These are phyloP conservation scores for Ostrea denselamellosa DNA, from an alignment of 1,140 invertebrate genomes.

Conservation along the genomic window DNA sequence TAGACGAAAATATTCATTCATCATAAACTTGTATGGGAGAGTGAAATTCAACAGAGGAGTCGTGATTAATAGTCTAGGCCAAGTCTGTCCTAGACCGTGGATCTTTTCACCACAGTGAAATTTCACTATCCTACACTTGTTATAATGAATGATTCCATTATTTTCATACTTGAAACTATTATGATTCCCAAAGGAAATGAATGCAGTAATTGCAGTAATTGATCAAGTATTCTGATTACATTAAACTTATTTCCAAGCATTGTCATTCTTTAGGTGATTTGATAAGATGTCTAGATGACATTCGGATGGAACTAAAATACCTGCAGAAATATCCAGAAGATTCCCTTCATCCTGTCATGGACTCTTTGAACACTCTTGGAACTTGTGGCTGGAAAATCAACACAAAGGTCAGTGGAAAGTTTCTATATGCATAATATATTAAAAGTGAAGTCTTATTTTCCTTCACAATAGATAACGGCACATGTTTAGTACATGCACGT, in stretches of 20 bases:
- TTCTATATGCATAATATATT: not conserved
- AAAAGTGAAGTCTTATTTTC: not conserved
- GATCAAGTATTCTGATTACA: not conserved
- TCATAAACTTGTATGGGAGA: too few species aligned
- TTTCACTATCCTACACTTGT: too few species aligned
- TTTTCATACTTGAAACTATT: too few species aligned
- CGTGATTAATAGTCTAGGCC: not conserved
- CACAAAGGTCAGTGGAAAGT: not conserved
- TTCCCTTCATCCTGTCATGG: conserved; percentile 3
- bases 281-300: conserved; percentile 17
- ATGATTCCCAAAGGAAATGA: too few species aligned
- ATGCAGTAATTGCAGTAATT: too few species aligned
- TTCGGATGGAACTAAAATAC: conserved; percentile 1
- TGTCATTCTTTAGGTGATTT: not conserved
- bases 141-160: too few species aligned
- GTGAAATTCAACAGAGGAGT: too few species aligned
- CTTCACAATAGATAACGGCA: not conserved
- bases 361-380: not conserved
- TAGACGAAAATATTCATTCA: too few species aligned
- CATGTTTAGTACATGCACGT: not conserved
- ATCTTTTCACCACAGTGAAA: too few species aligned
- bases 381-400: conserved; percentile 28
- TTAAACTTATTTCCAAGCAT: not conserved
- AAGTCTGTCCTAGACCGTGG: not conserved
- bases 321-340: not conserved